Conservation (phyloP, 2,797 vertebrate species). For the Acanthiza pusilla region DNA sequence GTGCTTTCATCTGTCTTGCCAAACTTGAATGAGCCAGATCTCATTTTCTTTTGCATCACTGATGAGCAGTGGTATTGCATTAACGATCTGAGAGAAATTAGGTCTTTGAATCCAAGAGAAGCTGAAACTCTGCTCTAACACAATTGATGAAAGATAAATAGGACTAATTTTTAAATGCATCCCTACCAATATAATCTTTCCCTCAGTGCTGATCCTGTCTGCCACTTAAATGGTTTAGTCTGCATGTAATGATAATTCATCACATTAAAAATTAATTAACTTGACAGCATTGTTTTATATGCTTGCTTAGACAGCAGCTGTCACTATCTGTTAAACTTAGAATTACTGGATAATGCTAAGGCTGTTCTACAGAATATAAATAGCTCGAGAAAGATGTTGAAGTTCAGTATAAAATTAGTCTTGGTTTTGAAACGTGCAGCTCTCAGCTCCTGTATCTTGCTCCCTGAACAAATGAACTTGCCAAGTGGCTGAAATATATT, state of each 20-base stretch:
- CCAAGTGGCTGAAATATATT: neutral
- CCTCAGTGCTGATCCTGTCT: neutral
- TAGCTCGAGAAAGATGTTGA: neutral
- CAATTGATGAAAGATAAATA: neutral
- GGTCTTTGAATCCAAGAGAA: neutral
- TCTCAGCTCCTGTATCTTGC: neutral
- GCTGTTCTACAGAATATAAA: constrained; percentile 24
- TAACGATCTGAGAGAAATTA: neutral
- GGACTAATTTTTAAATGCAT: neutral
- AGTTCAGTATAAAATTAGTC: neutral
- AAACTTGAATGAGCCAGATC: neutral
- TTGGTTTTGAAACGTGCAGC: neutral
- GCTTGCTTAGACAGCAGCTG: constrained; percentile 38
- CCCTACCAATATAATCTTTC: neutral
- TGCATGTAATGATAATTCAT: constrained; percentile 14
- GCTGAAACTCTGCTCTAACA: neutral
- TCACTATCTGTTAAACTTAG: constrained; percentile 26
- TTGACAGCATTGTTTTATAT: constrained; percentile 44
- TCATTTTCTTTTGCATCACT: neutral
- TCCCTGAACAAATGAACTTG: neutral
- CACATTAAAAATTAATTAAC: constrained; percentile 36
- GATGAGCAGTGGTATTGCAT: neutral
- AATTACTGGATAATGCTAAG: neutral
- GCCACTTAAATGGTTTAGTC: neutral
- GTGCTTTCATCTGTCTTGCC: neutral